Base-by-base conservation (phyloP, 2,888 invertebrate species). In the Rhamnusium bicolor region DNA sequence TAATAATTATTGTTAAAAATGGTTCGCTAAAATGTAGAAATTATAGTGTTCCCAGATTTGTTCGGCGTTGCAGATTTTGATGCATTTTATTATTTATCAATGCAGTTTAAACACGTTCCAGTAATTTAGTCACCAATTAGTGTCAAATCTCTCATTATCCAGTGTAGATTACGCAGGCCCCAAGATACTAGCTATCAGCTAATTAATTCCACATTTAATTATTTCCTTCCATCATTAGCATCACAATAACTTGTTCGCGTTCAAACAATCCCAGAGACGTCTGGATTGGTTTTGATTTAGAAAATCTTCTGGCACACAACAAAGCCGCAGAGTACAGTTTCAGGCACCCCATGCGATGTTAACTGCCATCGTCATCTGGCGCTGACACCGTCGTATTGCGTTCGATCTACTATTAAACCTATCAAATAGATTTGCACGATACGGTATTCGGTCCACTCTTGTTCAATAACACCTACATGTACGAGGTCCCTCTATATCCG, bases 311-410 rank as follows among this genome's bases (percentile, higher is more conserved):
- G 63, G 47, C 65, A 71, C 27, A 71, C 69, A 71, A 72, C 71
- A 71, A 71, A 66, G 69, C 71, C 69, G 46, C 74, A 62, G n/a
- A 47, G 71, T 63, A 74, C 69, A 65, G 71, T 71, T 71, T 71
- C 66, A 61, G 60, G 40, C 71, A 74, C 66, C 66, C 74, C 71
- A 69, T 49, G 71, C 71, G 62, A 74, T 67, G 71, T 66, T 74
- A 69, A 71, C 71, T 66, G 66, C 65, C 67, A 53, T 76, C 82
- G 82, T 82, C 83, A 82, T 83, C 83, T 84, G 84, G 73, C 72
- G 74, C 65, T 82, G 84, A 83, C 84, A 83, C 76, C 77, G 80
- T 80, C 82, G 81, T 82, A 83, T 83, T 83, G 82, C 82, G 74
- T 81, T 81, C 79, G 81, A 83, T 80, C 79, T 75, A 79, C 77